phyloP scores from a whole-genome alignment of 2,888 invertebrate genomes.

The Congeria kusceri region DNA sequence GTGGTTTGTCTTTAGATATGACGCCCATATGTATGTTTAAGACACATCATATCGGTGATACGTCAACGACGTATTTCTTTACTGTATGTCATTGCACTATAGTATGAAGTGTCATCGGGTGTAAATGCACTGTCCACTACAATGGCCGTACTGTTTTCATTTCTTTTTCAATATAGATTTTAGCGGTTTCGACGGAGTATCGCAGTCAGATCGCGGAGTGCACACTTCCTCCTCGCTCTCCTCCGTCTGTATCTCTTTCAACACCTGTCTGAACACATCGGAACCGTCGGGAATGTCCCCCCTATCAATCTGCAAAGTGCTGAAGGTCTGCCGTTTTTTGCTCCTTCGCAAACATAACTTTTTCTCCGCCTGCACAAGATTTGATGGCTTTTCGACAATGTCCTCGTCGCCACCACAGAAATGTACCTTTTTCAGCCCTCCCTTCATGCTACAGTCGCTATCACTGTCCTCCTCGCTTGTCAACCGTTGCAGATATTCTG shows the following conservation, averaged over 20 bases:
- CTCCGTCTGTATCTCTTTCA: constrained; percentile 44
- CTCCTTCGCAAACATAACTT: not conserved
- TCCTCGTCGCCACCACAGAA: constrained; percentile 18
- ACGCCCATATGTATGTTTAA: too few species aligned
- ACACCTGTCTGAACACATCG: constrained; percentile 45
- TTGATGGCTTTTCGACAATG: not conserved
- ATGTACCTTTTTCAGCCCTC: constrained; percentile 39
- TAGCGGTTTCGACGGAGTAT: constrained; percentile 24
- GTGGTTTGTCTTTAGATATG: too few species aligned
- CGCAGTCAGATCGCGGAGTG: constrained; percentile 11
- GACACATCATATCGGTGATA: too few species aligned
- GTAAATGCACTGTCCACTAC: too few species aligned
- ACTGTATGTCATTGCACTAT: too few species aligned
- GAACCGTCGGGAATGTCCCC: constrained; percentile 52
- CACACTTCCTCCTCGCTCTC: constrained; percentile 18
- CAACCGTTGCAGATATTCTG: constrained; percentile 8
- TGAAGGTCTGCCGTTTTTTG: constrained; percentile 15
- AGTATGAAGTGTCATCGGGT: too few species aligned
- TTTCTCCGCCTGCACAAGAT: not conserved
- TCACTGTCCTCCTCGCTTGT: constrained; percentile 42
- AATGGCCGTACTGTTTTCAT: not conserved
- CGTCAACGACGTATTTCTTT: too few species aligned
- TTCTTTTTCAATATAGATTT: constrained; percentile 49
- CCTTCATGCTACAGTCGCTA: constrained; percentile 27
- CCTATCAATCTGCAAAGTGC: constrained; percentile 24